These are phyloP conservation scores for Aporophyla lueneburgensis DNA, from an alignment of 2,888 invertebrate species.

Conservation along the genomic window DNA sequence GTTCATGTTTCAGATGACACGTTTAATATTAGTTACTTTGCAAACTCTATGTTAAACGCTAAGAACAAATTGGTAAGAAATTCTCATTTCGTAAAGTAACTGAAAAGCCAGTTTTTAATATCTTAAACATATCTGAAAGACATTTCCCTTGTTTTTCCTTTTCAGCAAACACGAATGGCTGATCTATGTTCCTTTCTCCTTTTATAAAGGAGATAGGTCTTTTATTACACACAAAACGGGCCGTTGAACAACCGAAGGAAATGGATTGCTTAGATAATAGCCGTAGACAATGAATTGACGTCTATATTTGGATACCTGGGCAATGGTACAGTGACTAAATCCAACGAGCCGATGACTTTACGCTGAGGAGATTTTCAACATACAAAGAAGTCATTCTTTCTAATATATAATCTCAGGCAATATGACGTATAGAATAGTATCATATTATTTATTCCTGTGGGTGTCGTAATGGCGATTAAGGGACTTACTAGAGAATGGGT, in stretches of 20 bases:
- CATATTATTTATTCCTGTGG: too few species aligned
- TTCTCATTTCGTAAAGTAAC: conserved; percentile 17
- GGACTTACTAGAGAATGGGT: too few species aligned
- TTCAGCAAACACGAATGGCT: conserved; percentile 44
- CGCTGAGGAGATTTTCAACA: conserved; percentile 13
- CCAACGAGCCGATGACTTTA: conserved; percentile 2
- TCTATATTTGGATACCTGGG: conserved; percentile 30
- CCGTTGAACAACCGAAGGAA: conserved; percentile 30
- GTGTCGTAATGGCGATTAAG: too few species aligned
- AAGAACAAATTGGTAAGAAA: neutral
- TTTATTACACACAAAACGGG: conserved; percentile 39
- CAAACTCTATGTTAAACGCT: neutral
- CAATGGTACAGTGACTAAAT: conserved; percentile 19
- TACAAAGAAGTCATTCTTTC: neutral
- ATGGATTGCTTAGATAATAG: conserved; percentile 47
- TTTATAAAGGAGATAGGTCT: conserved; percentile 41
- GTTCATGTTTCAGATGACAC: neutral
- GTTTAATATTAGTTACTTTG: neutral
- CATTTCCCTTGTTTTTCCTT: conserved; percentile 41
- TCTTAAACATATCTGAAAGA: conserved; percentile 27
- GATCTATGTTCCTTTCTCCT: conserved; percentile 36
- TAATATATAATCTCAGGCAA: neutral
- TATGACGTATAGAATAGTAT: too few species aligned
- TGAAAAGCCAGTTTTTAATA: conserved; percentile 26
- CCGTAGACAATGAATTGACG: conserved; percentile 41